Conservation (phyloP, 2,888 invertebrate species). For the Rhamphomyia laevipes region DNA sequence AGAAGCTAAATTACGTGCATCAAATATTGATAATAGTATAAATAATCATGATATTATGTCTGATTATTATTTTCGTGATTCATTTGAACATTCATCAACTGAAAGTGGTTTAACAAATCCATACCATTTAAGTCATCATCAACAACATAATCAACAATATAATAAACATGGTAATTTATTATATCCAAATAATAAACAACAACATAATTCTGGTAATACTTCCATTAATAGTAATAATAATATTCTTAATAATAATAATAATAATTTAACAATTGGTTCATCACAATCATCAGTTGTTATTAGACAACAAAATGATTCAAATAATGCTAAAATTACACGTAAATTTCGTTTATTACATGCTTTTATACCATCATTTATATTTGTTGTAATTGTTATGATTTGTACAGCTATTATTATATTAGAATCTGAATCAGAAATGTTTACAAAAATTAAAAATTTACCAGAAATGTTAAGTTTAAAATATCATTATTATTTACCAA, state of each 20-base stretch:
- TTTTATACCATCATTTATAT: conserved; percentile 65
- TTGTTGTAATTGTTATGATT: conserved; percentile 57
- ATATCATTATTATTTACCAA: conserved; percentile 71
- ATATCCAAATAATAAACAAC: conserved; percentile 22
- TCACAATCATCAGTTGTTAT: conserved; percentile 12
- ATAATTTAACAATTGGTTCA: not conserved
- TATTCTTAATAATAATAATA: conserved; percentile 9
- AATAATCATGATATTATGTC: conserved; percentile 26
- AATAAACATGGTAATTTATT: conserved; percentile 13
- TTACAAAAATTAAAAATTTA: conserved; percentile 55
- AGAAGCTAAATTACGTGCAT: conserved; percentile 40
- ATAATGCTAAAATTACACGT: conserved; percentile 34
- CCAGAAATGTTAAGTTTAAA: conserved; percentile 67
- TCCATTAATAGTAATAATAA: conserved; percentile 20
- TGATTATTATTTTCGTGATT: conserved; percentile 64
- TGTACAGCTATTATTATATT: conserved; percentile 58
- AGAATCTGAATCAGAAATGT: conserved; percentile 65
- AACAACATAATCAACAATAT: conserved; percentile 20
- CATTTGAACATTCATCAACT: conserved; percentile 67
- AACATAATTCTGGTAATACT: conserved; percentile 18
- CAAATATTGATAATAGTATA: conserved; percentile 24
- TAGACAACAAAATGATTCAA: conserved; percentile 20
- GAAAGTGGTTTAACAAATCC: conserved; percentile 50
- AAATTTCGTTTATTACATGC: conserved; percentile 56
- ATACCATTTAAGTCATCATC: conserved; percentile 17